phyloP scores from a whole-genome alignment of 2,797 vertebrate species.

The Stomatorhinus walkeri region DNA sequence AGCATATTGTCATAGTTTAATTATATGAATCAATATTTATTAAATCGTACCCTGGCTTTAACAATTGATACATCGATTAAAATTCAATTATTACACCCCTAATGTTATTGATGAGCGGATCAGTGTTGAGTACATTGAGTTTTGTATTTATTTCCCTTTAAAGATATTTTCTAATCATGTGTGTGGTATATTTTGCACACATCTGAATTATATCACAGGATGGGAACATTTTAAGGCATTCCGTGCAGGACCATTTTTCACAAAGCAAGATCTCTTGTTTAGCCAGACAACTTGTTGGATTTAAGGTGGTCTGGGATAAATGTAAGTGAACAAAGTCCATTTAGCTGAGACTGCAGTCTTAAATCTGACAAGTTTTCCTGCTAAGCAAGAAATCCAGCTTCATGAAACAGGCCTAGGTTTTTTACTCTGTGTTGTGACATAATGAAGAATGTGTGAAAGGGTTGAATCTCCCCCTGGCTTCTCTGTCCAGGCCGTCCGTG shows the following conservation, averaged over 20 bases:
- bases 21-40: background rate
- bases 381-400: background rate
- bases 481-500: constrained; percentile 72
- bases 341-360: background rate
- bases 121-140: background rate
- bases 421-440: background rate
- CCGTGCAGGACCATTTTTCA: background rate
- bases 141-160: background rate
- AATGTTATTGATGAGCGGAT: background rate
- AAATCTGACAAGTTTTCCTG: background rate
- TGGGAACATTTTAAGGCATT: background rate
- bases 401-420: background rate
- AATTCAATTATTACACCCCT: background rate
- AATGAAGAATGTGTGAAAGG: background rate
- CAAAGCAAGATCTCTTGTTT: background rate
- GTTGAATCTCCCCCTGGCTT: constrained; percentile 16
- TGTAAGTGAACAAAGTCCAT: background rate
- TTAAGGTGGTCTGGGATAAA: background rate
- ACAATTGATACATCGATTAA: background rate
- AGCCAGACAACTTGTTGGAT: background rate
- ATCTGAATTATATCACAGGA: background rate
- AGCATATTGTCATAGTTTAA: background rate
- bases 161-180: background rate
- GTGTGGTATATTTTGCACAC: background rate
- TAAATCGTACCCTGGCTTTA: background rate